Percentiles rank a stretch among this genome's conserved stretches.
Conservation (phyloP, 1,140 invertebrate genomes). For the Dendrolimus punctatus region DNA sequence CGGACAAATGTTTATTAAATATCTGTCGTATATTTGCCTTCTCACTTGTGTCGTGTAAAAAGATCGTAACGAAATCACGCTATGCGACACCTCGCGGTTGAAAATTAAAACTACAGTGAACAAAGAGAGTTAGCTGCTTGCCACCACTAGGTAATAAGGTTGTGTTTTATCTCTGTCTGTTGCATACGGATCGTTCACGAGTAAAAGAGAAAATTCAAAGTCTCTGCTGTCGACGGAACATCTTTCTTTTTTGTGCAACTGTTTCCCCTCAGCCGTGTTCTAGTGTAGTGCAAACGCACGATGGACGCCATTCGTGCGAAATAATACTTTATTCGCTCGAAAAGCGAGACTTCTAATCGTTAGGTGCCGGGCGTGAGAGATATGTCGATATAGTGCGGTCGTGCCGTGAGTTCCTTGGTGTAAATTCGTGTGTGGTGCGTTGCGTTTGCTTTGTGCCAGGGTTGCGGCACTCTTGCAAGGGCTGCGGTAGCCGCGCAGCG, state of each 20-base stretch:
- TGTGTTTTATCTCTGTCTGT: conserved; percentile 63
- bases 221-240: conserved; percentile 67
- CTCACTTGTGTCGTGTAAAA: no score
- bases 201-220: conserved; percentile 47
- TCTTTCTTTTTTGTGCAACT: conserved; percentile 71
- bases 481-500: conserved; percentile 74
- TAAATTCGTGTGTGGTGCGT: conserved; percentile 29
- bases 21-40: no score
- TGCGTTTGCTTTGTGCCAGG: conserved; percentile 1
- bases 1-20: no score
- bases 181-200: conserved; percentile 16
- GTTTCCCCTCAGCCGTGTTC: conserved; percentile 68
- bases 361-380: conserved; percentile 43
- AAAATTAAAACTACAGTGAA: conserved; percentile 44
- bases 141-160: conserved; percentile 63
- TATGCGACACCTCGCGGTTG: conserved; percentile 41
- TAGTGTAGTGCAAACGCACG: conserved; percentile 64
- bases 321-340: conserved; percentile 57
- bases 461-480: conserved; percentile 31
- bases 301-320: conserved; percentile 71
- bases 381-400: conserved; percentile 51
- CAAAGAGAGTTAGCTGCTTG: conserved; percentile 64
- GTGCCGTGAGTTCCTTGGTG: no score
- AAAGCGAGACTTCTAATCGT: conserved; percentile 44
- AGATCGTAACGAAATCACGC: no score